Conservation (phyloP, 2,888 invertebrate genomes). For the Mimumesa dahlbomi region DNA sequence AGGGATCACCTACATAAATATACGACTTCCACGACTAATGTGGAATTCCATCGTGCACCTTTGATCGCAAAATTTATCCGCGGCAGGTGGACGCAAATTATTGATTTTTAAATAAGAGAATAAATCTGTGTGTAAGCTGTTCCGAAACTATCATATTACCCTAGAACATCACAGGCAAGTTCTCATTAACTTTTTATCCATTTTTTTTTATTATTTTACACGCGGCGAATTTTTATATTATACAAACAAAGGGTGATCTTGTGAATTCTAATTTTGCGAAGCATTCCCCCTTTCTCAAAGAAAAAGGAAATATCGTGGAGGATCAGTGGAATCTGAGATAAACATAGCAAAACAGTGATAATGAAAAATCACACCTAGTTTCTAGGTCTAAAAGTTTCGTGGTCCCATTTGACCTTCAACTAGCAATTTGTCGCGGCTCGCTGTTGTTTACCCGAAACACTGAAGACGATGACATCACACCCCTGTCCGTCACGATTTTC, state of each 20-base stretch:
- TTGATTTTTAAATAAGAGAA: slow-evolving; percentile 3
- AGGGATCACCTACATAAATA: background rate
- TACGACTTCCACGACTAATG: background rate
- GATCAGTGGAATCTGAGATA: background rate
- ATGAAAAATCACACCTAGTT: background rate
- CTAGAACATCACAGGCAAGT: background rate
- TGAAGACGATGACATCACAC: slow-evolving; percentile 1
- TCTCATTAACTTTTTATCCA: background rate
- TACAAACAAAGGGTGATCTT: no score
- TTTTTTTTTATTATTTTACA: no score
- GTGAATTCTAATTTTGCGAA: no score
- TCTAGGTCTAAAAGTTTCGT: background rate
- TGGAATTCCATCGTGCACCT: background rate
- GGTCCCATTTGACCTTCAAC: slow-evolving; percentile 1
- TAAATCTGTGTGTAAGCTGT: background rate
- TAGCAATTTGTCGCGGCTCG: slow-evolving; percentile 8
- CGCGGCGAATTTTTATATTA: no score
- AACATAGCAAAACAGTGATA: background rate
- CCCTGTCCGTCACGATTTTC: background rate
- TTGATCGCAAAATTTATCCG: background rate
- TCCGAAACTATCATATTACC: background rate
- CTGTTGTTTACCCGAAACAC: slow-evolving; percentile 16
- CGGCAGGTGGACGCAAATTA: slow-evolving; percentile 11
- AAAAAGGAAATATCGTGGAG: no score
- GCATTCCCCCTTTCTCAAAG: no score